phyloP scores from a whole-genome alignment of 2,113 vertebrate species.

The Chloropsis hardwickii region DNA sequence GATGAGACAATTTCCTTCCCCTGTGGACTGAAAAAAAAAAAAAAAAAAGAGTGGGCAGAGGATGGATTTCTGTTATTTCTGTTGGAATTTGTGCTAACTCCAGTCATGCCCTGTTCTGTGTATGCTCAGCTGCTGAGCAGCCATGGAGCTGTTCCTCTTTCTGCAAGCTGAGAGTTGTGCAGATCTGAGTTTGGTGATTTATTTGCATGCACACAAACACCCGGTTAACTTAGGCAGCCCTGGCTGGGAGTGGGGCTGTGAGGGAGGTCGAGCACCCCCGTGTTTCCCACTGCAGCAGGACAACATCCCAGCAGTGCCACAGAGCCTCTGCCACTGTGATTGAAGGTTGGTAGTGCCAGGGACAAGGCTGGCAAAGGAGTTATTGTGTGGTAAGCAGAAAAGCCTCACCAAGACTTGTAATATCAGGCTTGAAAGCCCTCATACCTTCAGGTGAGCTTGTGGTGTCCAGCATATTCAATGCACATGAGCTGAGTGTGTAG shows the following conservation, averaged over 20 bases:
- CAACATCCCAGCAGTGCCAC: neutral
- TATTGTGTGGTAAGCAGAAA: neutral
- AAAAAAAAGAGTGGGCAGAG: neutral
- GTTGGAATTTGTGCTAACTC: neutral
- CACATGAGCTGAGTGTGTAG: neutral
- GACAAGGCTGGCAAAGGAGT: neutral
- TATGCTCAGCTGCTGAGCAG: neutral
- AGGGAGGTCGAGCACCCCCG: accelerated
- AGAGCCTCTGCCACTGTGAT: neutral
- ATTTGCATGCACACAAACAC: neutral
- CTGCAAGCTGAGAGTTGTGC: neutral
- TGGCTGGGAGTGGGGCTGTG: neutral
- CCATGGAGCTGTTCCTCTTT: neutral
- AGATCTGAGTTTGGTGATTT: neutral
- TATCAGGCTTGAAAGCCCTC: neutral
- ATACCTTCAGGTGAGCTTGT: neutral
- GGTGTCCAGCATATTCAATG: neutral
- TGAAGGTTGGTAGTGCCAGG: neutral
- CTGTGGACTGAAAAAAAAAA: neutral
- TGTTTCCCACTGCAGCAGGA: neutral
- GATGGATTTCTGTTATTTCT: neutral
- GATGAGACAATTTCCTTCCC: neutral
- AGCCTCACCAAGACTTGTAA: neutral
- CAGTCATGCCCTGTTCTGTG: neutral
- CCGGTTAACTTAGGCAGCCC: neutral